Base-by-base conservation (phyloP, 2,113 vertebrate species). In the Cebidichthys violaceus region DNA sequence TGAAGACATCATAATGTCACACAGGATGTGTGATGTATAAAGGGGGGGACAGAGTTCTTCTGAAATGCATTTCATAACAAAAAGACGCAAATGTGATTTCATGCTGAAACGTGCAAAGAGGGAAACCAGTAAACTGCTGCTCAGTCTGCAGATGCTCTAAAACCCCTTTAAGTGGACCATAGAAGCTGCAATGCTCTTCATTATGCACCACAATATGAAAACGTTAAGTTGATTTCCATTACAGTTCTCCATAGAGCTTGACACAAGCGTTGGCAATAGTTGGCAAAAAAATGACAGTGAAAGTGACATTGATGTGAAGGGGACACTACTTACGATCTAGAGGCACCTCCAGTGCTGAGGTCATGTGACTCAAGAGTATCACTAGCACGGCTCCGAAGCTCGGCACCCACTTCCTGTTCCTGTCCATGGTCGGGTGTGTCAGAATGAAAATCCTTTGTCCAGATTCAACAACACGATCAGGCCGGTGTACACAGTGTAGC, bases 321-420 rank as follows among this genome's bases (percentile, higher is more conserved):
- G 37, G 11, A 13, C 9, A 59, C 83, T 93, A 96, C 98, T 99
- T 96, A 99, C 98, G 94, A 93, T 99, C 98, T 85, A 99, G 98
- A 93, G 98, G 98, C 87, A 99, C 98, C 86, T 99, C 98, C 90
- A 99, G 88, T 6, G 96, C 96, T 83, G 94, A 92, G 79, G 96
- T 93, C 90, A 96, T 81, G 91, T 97, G 96, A 95, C 96, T 95
- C 86, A 97, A 85, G 88, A 97, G 90, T 76, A 97, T 82, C 89
- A 97, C 41, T 76, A 98, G 87, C 79, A 92, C 86, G 86, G 86
- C 93, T 89, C 91, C 91, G 59, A 92, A 92, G 88, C 90, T 86
- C 82, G 89, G 81, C 81, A 85, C 73, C 82, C 82, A 92, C 88
- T 91, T 94, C 84, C 92, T 95, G 83, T 88, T 96, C 91, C 87